A percentile compares a stretch with the other conserved stretches of the same genome.
Evolutionary conservation across 2,888 invertebrate genomes (phyloP).

Genomic region (Nomada ruficornis): DNA sequence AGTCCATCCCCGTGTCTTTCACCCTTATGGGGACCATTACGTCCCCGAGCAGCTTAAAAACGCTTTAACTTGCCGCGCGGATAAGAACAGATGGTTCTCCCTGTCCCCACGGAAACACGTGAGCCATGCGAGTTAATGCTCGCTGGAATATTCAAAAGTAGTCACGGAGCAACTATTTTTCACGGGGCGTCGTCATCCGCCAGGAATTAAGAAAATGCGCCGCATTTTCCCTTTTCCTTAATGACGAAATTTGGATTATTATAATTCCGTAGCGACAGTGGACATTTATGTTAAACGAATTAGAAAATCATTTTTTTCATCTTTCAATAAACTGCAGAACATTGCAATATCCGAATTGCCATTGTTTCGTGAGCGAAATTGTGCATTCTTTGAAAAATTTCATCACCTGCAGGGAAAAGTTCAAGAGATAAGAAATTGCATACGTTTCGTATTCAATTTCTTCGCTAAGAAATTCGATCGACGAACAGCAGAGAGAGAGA

Average conservation of each 20-base stretch:
- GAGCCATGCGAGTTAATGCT: slow-evolving; percentile 63
- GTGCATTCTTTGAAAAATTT: too few species aligned
- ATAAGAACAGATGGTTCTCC: slow-evolving; percentile 67
- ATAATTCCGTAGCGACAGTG: too few species aligned
- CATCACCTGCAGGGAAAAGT: too few species aligned
- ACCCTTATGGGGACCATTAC: slow-evolving; percentile 39
- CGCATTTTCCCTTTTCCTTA: too few species aligned
- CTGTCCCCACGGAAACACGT: slow-evolving; percentile 41
- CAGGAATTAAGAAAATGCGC: background rate
- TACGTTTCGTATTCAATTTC: background rate
- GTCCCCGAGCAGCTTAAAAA: slow-evolving; percentile 63
- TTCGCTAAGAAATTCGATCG: background rate
- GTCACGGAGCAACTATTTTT: slow-evolving; percentile 49
- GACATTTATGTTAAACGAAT: too few species aligned
- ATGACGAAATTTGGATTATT: background rate
- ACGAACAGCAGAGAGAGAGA: background rate
- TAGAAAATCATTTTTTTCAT: too few species aligned
- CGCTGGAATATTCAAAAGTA: slow-evolving; percentile 66
- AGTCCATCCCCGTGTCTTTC: slow-evolving; percentile 48
- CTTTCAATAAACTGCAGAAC: too few species aligned
- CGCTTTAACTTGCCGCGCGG: slow-evolving; percentile 58
- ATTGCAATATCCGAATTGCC: too few species aligned
- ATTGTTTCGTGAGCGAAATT: too few species aligned
- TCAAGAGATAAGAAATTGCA: too few species aligned
- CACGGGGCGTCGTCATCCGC: slow-evolving; percentile 1